Conservation (phyloP, 2,113 vertebrate genomes). For the Verasper variegatus region DNA sequence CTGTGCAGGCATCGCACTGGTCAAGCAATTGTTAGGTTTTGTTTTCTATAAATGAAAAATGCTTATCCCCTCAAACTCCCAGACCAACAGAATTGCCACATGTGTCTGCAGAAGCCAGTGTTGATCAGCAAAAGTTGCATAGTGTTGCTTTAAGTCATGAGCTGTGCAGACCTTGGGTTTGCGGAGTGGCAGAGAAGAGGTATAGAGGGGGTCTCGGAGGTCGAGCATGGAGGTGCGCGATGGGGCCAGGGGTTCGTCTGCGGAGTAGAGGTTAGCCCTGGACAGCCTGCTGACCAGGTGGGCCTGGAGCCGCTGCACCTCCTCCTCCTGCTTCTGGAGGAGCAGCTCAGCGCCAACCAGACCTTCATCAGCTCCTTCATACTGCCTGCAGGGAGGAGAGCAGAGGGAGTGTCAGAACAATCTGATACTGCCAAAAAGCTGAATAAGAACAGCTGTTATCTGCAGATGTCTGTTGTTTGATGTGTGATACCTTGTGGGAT, state of each 20-base stretch:
- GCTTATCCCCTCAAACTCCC: background rate
- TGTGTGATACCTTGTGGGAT: background rate
- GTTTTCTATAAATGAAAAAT: too few species aligned
- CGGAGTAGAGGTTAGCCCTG: constrained; percentile 84
- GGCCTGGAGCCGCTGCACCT: constrained; percentile 90
- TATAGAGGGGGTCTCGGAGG: constrained; percentile 87
- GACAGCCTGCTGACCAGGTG: constrained; percentile 89
- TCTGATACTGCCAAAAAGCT: background rate
- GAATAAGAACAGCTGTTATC: background rate
- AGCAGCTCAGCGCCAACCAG: constrained; percentile 89
- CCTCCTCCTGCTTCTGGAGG: constrained; percentile 93
- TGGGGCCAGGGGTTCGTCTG: constrained; percentile 80
- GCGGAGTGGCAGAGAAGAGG: constrained; percentile 85
- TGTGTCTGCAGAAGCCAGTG: background rate
- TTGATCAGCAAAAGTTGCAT: background rate
- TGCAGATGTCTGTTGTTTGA: background rate
- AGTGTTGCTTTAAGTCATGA: background rate
- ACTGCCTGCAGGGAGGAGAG: constrained; percentile 75
- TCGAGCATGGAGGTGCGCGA: constrained; percentile 86
- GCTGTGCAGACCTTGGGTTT: constrained; percentile 86
- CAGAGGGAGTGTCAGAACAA: background rate
- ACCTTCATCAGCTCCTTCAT: constrained; percentile 86
- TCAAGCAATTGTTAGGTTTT: too few species aligned
- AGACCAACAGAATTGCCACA: background rate
- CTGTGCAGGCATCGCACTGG: too few species aligned